A percentile compares a stretch with the other conserved stretches of the same genome.
phyloP scores from a whole-genome alignment of 1,140 invertebrate species.

The Drosophila ohnishii region DNA sequence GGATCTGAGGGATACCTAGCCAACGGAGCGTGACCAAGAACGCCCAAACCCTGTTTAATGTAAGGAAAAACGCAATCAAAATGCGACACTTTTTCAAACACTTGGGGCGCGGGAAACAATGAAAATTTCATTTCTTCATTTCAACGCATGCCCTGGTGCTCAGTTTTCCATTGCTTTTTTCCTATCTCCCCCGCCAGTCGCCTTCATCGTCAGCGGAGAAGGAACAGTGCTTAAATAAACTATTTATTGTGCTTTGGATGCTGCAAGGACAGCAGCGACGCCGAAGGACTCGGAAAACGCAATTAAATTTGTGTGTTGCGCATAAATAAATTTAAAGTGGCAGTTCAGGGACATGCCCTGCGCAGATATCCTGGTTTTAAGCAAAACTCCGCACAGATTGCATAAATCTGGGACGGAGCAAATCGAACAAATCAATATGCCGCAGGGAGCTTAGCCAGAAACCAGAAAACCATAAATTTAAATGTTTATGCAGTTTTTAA shows the following conservation, averaged over 20 bases:
- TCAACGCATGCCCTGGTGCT: slow-evolving; percentile 49
- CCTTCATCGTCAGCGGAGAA: slow-evolving; percentile 40
- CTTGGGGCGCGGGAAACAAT: slow-evolving; percentile 70
- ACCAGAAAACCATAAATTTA: slow-evolving; percentile 23
- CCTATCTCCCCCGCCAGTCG: background rate
- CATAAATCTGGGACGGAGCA: slow-evolving; percentile 28
- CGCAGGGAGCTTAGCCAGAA: slow-evolving; percentile 32
- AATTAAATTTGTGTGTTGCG: slow-evolving; percentile 60
- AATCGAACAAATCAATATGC: slow-evolving; percentile 45
- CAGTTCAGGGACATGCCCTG: slow-evolving; percentile 35
- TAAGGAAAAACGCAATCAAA: slow-evolving; percentile 78
- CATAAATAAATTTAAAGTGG: slow-evolving; percentile 64
- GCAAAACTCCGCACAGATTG: slow-evolving; percentile 34
- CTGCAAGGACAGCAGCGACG: slow-evolving; percentile 24
- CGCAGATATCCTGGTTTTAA: slow-evolving; percentile 5
- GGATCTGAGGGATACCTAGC: slow-evolving; percentile 24
- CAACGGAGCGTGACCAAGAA: slow-evolving; percentile 52
- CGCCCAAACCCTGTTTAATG: slow-evolving; percentile 68
- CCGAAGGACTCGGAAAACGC: slow-evolving; percentile 41
- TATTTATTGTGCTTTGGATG: slow-evolving; percentile 66
- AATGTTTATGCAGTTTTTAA: slow-evolving; percentile 36
- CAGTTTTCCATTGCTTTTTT: slow-evolving; percentile 4
- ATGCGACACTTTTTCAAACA: slow-evolving; percentile 80
- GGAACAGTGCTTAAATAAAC: slow-evolving; percentile 73
- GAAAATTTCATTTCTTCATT: slow-evolving; percentile 80